Base-by-base conservation (phyloP, 2,888 invertebrate species). In the Sclerodermus sp. region DNA sequence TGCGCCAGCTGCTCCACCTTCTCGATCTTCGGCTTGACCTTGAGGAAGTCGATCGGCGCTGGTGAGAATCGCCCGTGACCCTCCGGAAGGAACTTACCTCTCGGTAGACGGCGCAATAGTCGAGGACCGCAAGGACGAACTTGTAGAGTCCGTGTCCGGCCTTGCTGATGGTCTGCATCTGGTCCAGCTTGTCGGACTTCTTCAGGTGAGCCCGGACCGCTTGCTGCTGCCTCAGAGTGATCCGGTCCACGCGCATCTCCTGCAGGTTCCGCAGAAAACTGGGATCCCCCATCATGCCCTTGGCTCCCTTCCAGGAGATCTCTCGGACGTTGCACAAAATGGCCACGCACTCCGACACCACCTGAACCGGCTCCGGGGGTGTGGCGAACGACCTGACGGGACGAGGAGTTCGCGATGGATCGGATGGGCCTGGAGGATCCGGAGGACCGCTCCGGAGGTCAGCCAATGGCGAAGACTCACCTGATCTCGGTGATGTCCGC, bases 251-350 rank as follows among this genome's bases (percentile, higher is more conserved):
- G 73, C 96, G 91, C 88, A 96, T 88, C 76, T 93, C 92, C 78
- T 89, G 89, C 31, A 96, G 81, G 45, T 84, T 84, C 45, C 84
- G 82, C 32, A 96, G 77, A 78, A 95, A 96, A 76, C 85, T 89
- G 0, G 91, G 88, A 71, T 96, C 95, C 0, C 91, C 87, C 94
- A 96, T 93, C 89, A 96, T 91, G 1, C 85, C 91, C 77, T 90
- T 94, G 0, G 94, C 93, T 1, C 89, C 85, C 75, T 94, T 94
- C 95, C 95, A 96, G 38, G 87, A 90, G 2, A 93, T 85, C 60
- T 95, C 95, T 64, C 89, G 90, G 40, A 87, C 82, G 1, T 91
- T 91, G 56, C 89, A 85, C 49, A 96, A 83, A 45, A 95, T 92
- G 0, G 89, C 91, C 15, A 96, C 88, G 71, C 93, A 93, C 74